Conservation (phyloP, 1,140 invertebrate genomes). For the Bombus pyrosoma region DNA sequence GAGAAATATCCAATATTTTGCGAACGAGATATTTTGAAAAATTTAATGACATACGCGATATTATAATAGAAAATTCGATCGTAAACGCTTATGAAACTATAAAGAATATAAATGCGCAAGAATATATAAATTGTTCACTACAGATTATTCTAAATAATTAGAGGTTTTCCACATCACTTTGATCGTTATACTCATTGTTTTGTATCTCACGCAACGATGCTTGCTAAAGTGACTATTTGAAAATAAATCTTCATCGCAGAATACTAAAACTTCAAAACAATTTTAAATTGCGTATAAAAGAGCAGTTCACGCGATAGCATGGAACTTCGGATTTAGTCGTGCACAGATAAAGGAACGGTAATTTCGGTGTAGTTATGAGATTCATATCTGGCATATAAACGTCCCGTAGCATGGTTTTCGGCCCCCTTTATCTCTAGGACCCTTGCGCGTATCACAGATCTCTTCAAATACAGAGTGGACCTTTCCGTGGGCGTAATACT, state of each 20-base stretch:
- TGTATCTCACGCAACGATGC: too few relatives aligned
- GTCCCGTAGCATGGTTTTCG: neutral
- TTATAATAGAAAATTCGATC: neutral
- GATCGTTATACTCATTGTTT: too few relatives aligned
- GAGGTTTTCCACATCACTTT: too few relatives aligned
- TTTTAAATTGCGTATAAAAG: neutral
- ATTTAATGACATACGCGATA: neutral
- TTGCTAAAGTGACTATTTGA: too few relatives aligned
- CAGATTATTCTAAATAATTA: too few relatives aligned
- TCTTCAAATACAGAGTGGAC: constrained; percentile 20
- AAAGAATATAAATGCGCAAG: neutral
- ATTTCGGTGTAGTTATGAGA: constrained; percentile 21
- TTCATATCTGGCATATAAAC: constrained; percentile 21
- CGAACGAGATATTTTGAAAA: neutral
- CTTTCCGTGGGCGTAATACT: neutral
- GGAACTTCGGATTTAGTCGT: neutral
- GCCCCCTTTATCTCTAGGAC: constrained; percentile 3
- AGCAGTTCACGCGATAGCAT: neutral
- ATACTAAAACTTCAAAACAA: too few relatives aligned
- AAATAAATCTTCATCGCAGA: too few relatives aligned
- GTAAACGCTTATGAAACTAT: neutral
- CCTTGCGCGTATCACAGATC: constrained; percentile 11
- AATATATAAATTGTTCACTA: too few relatives aligned
- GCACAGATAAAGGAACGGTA: constrained; percentile 6
- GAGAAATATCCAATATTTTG: neutral